A percentile compares a stretch with the other conserved stretches of the same genome.
Evolutionary conservation across 2,113 vertebrate species (phyloP).

Genomic region (Illadopsis cleaveri): DNA sequence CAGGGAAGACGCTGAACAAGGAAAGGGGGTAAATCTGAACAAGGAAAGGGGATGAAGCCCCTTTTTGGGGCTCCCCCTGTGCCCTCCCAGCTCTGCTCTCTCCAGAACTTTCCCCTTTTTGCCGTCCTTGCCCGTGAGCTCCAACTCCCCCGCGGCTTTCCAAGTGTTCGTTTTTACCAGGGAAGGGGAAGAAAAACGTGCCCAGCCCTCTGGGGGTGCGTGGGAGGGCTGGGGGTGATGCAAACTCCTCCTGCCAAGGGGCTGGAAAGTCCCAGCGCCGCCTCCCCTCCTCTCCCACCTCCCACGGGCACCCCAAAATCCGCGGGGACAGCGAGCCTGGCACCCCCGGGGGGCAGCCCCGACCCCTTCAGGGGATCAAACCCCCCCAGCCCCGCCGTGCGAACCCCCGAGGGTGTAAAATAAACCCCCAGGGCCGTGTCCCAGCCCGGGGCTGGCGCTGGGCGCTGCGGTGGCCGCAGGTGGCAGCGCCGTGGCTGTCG

Average conservation of each 20-base stretch:
- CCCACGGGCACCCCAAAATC: neutral
- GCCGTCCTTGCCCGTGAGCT: rapidly evolving
- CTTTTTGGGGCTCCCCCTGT: neutral
- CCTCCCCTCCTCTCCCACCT: neutral
- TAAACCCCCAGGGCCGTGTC: rapidly evolving
- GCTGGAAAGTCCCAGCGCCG: neutral
- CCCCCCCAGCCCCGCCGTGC: neutral
- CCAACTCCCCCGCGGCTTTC: neutral
- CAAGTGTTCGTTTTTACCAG: neutral
- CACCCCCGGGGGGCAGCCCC: rapidly evolving
- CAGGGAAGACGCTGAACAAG: neutral
- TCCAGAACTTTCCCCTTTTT: neutral
- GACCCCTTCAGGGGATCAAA: too few relatives aligned
- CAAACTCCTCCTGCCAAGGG: neutral
- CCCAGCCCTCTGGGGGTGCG: neutral
- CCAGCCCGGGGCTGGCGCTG: too few relatives aligned
- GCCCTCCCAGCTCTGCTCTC: neutral
- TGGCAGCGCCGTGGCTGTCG: too few relatives aligned
- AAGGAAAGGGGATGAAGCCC: neutral
- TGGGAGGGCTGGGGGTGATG: conserved; percentile 5
- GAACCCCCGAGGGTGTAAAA: too few relatives aligned
- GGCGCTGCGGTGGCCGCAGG: neutral
- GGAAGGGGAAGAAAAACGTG: neutral
- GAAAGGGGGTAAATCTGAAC: neutral
- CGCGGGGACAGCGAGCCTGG: neutral